phyloP scores from a whole-genome alignment of 2,797 vertebrate genomes.

The Lithobates pipiens region DNA sequence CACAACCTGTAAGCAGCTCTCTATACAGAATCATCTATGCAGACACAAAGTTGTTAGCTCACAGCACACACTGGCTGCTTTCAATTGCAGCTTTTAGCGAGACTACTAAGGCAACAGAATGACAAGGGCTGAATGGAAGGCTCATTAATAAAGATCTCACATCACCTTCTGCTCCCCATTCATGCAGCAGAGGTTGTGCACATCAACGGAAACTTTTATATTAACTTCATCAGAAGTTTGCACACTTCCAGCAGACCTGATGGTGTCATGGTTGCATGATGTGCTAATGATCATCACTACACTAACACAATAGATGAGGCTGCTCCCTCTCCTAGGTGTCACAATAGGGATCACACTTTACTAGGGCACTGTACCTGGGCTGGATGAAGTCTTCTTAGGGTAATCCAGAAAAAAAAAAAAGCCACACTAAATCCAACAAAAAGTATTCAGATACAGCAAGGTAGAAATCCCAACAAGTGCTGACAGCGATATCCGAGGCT shows the following conservation, averaged over 20 bases:
- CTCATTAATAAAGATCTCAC: slow-evolving; percentile 34
- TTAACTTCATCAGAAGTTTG: slow-evolving; percentile 6
- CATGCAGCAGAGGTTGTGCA: neutral
- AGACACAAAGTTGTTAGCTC: neutral
- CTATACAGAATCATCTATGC: neutral
- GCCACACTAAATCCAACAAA: slow-evolving; percentile 21
- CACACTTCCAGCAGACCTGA: neutral
- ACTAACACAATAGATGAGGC: no score
- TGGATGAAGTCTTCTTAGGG: neutral
- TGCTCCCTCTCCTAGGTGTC: no score
- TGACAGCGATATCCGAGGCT: slow-evolving; percentile 11
- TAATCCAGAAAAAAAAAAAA: slow-evolving; percentile 2
- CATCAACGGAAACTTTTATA: slow-evolving; percentile 27
- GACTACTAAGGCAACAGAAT: neutral
- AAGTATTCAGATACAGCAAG: neutral
- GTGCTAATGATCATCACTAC: no score
- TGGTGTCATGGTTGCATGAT: no score
- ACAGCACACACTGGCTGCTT: neutral
- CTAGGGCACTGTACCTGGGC: slow-evolving; percentile 10
- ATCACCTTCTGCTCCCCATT: neutral
- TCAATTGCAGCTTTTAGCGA: neutral
- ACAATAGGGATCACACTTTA: no score
- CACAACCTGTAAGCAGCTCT: neutral
- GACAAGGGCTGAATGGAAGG: slow-evolving; percentile 3
- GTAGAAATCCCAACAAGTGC: slow-evolving; percentile 29